A percentile compares a stretch with the other conserved stretches of the same genome.
phyloP scores from a whole-genome alignment of 1,140 invertebrate genomes.

The Ceratitis capitata region DNA sequence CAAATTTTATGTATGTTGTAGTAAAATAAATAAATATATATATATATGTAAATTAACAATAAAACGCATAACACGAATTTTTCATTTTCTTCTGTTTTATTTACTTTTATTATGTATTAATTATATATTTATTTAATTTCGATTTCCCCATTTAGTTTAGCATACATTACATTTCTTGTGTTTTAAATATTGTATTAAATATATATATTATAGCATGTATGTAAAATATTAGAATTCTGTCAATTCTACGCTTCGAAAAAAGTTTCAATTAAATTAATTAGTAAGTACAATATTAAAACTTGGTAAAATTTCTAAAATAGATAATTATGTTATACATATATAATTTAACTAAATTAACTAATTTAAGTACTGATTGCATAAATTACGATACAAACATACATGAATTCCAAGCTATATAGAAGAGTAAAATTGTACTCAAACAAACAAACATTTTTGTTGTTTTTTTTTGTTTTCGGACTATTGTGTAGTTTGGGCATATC shows the following conservation, averaged over 20 bases:
- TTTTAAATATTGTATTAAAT: constrained; percentile 25
- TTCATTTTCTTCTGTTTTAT: neutral
- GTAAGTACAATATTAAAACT: neutral
- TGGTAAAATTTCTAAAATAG: neutral
- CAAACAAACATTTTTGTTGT: neutral
- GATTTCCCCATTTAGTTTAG: constrained; percentile 31
- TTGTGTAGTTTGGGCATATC: neutral
- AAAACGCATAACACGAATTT: too few species aligned
- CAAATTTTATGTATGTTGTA: too few species aligned
- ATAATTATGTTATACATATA: neutral
- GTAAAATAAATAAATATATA: neutral
- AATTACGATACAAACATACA: neutral
- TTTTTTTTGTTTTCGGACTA: neutral
- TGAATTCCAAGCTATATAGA: neutral
- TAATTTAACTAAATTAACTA: neutral
- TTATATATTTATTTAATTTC: neutral
- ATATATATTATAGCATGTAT: constrained; percentile 26
- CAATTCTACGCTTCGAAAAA: neutral
- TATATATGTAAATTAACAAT: neutral
- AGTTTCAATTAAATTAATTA: neutral
- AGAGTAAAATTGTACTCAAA: neutral
- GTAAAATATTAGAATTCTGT: constrained; percentile 16
- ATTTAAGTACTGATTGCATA: neutral
- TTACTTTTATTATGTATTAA: neutral
- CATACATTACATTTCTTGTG: too few species aligned